Base-by-base conservation (phyloP, 92 coral and sea anemone genomes). In the Diadumene lineata region DNA sequence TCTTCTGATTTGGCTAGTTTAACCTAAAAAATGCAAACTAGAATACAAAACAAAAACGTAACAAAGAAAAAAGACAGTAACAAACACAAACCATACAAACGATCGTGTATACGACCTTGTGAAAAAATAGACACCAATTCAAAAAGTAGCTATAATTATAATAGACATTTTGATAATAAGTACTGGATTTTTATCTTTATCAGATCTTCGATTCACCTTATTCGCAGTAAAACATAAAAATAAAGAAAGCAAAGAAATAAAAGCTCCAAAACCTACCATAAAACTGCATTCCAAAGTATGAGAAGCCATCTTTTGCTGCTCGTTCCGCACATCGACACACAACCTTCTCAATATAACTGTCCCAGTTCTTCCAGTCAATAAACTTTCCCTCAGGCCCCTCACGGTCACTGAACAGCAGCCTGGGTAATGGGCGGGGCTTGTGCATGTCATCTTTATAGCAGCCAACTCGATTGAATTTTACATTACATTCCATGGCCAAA, bases 281-380 rank as follows among this genome's bases (percentile, higher is more conserved):
- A 68, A 51, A 81, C 88, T 94, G 98, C 53, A 94, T 72, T 25
- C 94, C 80, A 72, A 92, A 92, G 79, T 69, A 81, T 0, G 66
- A 34, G 43, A 64, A 92, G 25, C 75, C 66, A n/a, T 77, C 74
- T 29, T 67, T 70, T 75, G 79, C 73, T 13, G 96, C 88, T 44
- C 78, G 85, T 67, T 82, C 69, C 11, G 98, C 94, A 74, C 98
- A 92, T 25, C 94, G 84, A 50, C 98, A 92, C 3, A 87, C 85
- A 23, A 92, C 79, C 22, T 77, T 86, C 57, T 76, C 82, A 17
- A 92, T 65, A 48, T 89, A 89, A 29, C 55, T 53, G 70, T 89
- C 85, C 90, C 90, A 92, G 56, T 86, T 72, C 21, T 43, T 8
- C 98, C 98, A 92, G 56, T 83, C 88, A 22, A 89, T 89, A 18